Conservation (phyloP, 2,797 vertebrate species). For the Allobates femoralis region DNA sequence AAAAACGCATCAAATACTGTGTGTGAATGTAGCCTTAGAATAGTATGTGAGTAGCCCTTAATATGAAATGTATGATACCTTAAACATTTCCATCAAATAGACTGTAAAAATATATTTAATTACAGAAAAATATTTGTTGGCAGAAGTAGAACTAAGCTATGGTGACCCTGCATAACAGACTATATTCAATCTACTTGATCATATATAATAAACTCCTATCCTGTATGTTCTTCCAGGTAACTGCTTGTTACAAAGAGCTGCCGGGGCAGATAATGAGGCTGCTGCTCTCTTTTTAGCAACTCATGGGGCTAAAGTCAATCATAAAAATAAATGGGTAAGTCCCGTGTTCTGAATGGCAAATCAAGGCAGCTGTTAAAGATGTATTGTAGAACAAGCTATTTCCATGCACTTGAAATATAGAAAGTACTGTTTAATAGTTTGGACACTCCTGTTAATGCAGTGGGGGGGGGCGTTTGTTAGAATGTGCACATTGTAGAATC, state of each 20-base stretch:
- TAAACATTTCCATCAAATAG: too few species aligned
- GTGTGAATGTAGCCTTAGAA: too few species aligned
- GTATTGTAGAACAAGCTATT: background rate
- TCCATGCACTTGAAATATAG: too few species aligned
- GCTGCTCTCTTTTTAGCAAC: conserved; percentile 95
- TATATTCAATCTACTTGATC: background rate
- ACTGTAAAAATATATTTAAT: background rate
- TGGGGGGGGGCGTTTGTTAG: too few species aligned
- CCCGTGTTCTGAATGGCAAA: background rate
- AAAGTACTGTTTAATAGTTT: too few species aligned
- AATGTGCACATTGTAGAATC: too few species aligned
- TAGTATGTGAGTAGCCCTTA: background rate
- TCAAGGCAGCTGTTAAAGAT: background rate
- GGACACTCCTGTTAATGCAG: too few species aligned
- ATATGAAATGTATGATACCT: background rate
- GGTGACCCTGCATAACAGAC: background rate
- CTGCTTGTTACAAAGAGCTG: conserved; percentile 94
- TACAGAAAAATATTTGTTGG: background rate
- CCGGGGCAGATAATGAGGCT: conserved; percentile 87
- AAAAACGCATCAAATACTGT: too few species aligned
- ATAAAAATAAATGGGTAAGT: conserved; percentile 93
- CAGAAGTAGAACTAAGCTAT: background rate
- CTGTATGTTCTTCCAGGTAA: conserved; percentile 77
- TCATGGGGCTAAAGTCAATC: conserved; percentile 93
- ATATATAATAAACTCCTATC: background rate